phyloP scores from a whole-genome alignment of 2,113 vertebrate species.

The Lipotes vexillifer region DNA sequence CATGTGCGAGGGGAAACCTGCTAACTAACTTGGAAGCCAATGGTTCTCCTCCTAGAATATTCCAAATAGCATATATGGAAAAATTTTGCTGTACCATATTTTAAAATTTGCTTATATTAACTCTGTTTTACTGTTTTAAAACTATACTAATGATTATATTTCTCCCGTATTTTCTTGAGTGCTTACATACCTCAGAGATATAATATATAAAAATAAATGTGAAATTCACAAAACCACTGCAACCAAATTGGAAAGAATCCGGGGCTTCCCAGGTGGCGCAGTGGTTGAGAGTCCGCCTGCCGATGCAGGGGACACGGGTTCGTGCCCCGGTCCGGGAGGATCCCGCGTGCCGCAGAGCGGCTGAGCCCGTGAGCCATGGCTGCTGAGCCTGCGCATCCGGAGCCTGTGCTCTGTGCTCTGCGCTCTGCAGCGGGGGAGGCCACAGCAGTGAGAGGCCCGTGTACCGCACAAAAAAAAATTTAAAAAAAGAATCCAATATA shows the following conservation, averaged over 20 bases:
- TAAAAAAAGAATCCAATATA: slow-evolving; percentile 42
- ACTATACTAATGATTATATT: neutral
- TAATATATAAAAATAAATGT: slow-evolving; percentile 33
- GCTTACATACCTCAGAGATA: neutral
- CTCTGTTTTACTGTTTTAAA: slow-evolving; percentile 46
- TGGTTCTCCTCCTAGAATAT: neutral
- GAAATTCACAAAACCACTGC: slow-evolving; percentile 50
- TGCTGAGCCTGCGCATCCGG: too few species aligned
- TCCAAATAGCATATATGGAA: slow-evolving; percentile 38
- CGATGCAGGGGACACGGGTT: too few species aligned
- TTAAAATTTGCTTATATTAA: slow-evolving; percentile 53
- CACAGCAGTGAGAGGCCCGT: too few species aligned
- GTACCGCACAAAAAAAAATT: too few species aligned
- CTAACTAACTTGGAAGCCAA: slow-evolving; percentile 48
- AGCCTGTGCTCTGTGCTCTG: too few species aligned
- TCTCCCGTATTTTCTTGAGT: slow-evolving; percentile 24
- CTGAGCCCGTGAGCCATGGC: too few species aligned
- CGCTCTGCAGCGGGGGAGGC: too few species aligned
- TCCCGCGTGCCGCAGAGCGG: too few species aligned
- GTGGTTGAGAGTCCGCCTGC: too few species aligned
- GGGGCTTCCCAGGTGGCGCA: too few species aligned
- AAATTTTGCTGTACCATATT: slow-evolving; percentile 54
- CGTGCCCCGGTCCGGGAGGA: too few species aligned
- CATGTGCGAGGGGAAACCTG: slow-evolving; percentile 40
- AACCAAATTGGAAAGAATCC: slow-evolving; percentile 34